Conservation (phyloP, 2,888 invertebrate genomes). For the Saturnia pavonia region DNA sequence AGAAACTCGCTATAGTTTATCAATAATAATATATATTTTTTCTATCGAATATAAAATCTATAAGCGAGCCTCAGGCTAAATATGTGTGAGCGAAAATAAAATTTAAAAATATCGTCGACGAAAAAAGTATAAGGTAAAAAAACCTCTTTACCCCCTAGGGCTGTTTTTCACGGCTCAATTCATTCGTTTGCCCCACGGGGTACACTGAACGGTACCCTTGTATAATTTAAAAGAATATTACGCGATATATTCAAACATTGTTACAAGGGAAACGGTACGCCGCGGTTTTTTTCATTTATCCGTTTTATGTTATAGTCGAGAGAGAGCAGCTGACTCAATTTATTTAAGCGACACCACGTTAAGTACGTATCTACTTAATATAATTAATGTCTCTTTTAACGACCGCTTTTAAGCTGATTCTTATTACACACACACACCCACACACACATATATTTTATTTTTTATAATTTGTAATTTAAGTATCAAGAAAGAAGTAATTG, state of each 20-base stretch:
- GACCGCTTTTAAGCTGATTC: background rate
- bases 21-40: no score
- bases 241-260: slow-evolving; percentile 14
- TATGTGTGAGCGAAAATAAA: background rate
- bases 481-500: no score
- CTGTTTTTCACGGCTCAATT: slow-evolving; percentile 14
- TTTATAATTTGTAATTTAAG: no score
- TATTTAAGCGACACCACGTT: background rate
- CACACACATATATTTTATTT: no score
- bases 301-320: background rate
- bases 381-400: background rate
- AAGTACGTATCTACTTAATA: background rate
- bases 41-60: background rate
- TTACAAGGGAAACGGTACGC: slow-evolving; percentile 9
- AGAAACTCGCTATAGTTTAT: no score
- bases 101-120: slow-evolving; percentile 13
- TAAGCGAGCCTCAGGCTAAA: background rate
- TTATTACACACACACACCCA: no score
- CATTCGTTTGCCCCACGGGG: slow-evolving; percentile 7
- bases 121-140: background rate
- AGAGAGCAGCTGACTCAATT: slow-evolving; percentile 6
- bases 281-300: slow-evolving; percentile 17
- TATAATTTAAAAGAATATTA: slow-evolving; percentile 24
- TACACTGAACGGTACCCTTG: slow-evolving; percentile 9
- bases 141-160: background rate